Base-by-base conservation (phyloP, 2,113 vertebrate genomes). In the Chloebia gouldiae region DNA sequence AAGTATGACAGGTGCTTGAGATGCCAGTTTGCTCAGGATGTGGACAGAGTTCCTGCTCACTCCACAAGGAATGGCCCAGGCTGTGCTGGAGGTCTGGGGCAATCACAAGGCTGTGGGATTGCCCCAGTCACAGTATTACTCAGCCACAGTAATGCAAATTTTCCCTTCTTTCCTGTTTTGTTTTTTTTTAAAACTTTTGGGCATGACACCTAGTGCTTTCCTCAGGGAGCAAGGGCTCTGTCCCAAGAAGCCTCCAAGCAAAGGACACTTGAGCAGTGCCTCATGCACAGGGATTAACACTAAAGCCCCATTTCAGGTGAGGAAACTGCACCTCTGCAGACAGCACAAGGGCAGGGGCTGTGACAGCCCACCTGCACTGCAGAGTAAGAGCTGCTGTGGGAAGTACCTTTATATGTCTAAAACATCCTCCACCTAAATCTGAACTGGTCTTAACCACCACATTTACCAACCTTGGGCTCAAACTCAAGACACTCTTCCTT, bases 331-430 rank as follows among this genome's bases (percentile, higher is more conserved):
- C 6, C 37, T 16, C 13, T 31, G 39, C 66, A 33, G 0, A 17
- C 33, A 39, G 40, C 1, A 16, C 0, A 0, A 47, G 63, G 69
- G 50, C 73, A 70, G 73, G 1, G 42, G 37, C 56, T 69, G 33
- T 17, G 4, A 23, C n/a, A 76, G 47, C 64, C 31, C 21, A 9
- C 2, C 3, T 4, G 39, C 21, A n/a, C 40, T 39, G 45, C 49
- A 10, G 15, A 54, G 65, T 7, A 24, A 44, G 51, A 65, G 33
- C 40, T 53, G 54, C n/a, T 13, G 33, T 22, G 31, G 19, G 18
- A 64, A 30, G 31, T 15, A 27, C 77, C 50, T 70, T 47, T 56
- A 28, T 23, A 63, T 7, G 80, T 75, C 33, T n/a, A 45, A 17
- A 16, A 16, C 28, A 50, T 9, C 47, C 60, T 71, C n/a, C n/a